phyloP scores from a whole-genome alignment of 2,888 invertebrate genomes.

The Schizotus pectinicornis region DNA sequence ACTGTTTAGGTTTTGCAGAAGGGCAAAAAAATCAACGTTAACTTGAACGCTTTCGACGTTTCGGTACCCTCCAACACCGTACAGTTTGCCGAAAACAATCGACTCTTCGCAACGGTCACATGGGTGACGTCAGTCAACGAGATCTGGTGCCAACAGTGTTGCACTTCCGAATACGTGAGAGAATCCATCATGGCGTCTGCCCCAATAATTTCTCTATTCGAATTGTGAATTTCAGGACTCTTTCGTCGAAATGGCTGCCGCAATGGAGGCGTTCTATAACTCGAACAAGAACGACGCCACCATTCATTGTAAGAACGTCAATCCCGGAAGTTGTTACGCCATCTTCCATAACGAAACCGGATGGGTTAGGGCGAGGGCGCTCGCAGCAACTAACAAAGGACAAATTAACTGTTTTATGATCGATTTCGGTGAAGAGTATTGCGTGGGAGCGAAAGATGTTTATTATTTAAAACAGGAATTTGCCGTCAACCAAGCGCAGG shows the following conservation, averaged over 20 bases:
- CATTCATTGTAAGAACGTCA: slow-evolving; percentile 38
- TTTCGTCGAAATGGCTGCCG: slow-evolving; percentile 51
- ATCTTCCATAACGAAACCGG: slow-evolving; percentile 54
- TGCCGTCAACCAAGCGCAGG: slow-evolving; percentile 72
- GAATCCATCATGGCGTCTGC: too few species aligned
- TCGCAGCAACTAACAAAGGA: slow-evolving; percentile 43
- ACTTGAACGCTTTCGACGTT: slow-evolving; percentile 40
- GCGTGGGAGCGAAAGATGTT: slow-evolving; percentile 62
- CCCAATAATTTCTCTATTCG: background rate
- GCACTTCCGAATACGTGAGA: slow-evolving; percentile 60
- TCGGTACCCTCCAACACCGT: slow-evolving; percentile 54
- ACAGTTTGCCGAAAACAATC: slow-evolving; percentile 52
- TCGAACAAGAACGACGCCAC: slow-evolving; percentile 27
- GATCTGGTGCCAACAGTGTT: slow-evolving; percentile 62
- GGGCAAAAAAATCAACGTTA: slow-evolving; percentile 37
- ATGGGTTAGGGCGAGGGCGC: slow-evolving; percentile 60
- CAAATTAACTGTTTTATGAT: slow-evolving; percentile 68
- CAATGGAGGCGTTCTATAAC: slow-evolving; percentile 57
- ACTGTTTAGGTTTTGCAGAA: slow-evolving; percentile 55
- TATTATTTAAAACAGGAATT: slow-evolving; percentile 70
- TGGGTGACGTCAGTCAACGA: slow-evolving; percentile 58
- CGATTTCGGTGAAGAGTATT: slow-evolving; percentile 76
- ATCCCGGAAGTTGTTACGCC: slow-evolving; percentile 57
- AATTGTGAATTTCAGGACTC: slow-evolving; percentile 52
- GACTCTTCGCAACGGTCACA: slow-evolving; percentile 58